Conservation (phyloP, 2,797 vertebrate genomes). For the Atherinosoma microstoma region DNA sequence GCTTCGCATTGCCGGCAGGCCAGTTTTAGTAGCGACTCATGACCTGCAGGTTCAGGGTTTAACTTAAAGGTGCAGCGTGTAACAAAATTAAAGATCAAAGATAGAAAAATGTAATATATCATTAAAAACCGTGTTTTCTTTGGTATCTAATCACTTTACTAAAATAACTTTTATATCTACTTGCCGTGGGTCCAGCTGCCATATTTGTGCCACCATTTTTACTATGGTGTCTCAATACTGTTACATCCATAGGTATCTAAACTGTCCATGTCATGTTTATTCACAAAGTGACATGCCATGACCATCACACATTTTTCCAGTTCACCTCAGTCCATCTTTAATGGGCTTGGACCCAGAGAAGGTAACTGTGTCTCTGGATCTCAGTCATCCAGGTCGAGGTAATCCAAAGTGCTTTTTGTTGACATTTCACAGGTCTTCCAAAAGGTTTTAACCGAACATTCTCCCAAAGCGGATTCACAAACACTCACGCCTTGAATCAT, state of each 20-base stretch:
- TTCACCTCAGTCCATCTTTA: not conserved
- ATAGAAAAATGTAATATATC: not conserved
- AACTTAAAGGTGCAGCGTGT: not conserved
- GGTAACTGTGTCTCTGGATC: not conserved
- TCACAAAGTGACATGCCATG: not conserved
- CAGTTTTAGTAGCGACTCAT: not conserved
- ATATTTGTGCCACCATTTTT: too few species aligned
- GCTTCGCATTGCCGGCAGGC: not conserved
- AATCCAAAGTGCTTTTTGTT: not conserved
- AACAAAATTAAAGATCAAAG: too few species aligned
- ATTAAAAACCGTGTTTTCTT: not conserved
- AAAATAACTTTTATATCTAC: not conserved
- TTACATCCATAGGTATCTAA: too few species aligned
- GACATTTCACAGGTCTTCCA: not conserved
- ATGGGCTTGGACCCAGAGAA: not conserved
- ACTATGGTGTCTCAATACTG: too few species aligned
- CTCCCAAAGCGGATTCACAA: not conserved
- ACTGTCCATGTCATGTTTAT: not conserved
- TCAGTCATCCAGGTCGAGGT: not conserved
- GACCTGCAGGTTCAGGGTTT: not conserved
- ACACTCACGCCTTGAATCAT: not conserved
- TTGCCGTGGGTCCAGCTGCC: too few species aligned
- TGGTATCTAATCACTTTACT: not conserved
- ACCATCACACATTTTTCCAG: not conserved
- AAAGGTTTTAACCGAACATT: not conserved